Evolutionary conservation across 2,113 vertebrate species (phyloP).

Genomic region (Ia io): DNA sequence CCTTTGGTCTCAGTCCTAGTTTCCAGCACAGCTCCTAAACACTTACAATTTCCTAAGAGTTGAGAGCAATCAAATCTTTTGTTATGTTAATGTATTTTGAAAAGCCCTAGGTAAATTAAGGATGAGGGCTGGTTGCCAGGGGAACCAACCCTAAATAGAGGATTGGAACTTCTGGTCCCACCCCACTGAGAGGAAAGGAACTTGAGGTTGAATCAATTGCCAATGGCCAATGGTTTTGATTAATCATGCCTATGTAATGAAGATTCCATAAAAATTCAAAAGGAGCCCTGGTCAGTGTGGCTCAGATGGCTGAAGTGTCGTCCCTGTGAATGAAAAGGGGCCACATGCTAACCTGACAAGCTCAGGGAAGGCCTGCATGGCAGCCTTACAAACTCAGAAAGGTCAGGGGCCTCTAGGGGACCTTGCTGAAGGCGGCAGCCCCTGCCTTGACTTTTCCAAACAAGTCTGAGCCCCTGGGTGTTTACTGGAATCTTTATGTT

Average conservation of each 20-base stretch:
- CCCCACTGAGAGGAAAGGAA: background rate
- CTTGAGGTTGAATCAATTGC: background rate
- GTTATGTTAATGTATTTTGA: background rate
- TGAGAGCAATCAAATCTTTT: background rate
- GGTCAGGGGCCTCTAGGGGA: too few relatives aligned
- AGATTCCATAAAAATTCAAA: background rate
- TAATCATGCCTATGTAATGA: background rate
- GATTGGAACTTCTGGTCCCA: background rate
- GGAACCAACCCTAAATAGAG: background rate
- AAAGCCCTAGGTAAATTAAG: background rate
- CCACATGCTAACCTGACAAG: too few relatives aligned
- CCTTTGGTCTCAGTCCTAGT: background rate
- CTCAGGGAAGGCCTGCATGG: too few relatives aligned
- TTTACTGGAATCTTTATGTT: too few relatives aligned
- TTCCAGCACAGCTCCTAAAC: background rate
- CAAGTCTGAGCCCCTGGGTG: too few relatives aligned
- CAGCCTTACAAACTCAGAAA: too few relatives aligned
- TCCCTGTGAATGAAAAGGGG: too few relatives aligned
- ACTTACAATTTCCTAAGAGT: background rate
- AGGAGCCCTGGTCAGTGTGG: too few relatives aligned
- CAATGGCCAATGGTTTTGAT: background rate
- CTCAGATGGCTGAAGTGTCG: too few relatives aligned
- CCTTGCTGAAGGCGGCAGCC: too few relatives aligned
- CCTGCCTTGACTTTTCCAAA: too few relatives aligned
- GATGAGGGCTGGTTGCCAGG: background rate